These are phyloP conservation scores for Tupaia chinensis DNA, from an alignment of 2,113 vertebrate species.

Conservation along the genomic window DNA sequence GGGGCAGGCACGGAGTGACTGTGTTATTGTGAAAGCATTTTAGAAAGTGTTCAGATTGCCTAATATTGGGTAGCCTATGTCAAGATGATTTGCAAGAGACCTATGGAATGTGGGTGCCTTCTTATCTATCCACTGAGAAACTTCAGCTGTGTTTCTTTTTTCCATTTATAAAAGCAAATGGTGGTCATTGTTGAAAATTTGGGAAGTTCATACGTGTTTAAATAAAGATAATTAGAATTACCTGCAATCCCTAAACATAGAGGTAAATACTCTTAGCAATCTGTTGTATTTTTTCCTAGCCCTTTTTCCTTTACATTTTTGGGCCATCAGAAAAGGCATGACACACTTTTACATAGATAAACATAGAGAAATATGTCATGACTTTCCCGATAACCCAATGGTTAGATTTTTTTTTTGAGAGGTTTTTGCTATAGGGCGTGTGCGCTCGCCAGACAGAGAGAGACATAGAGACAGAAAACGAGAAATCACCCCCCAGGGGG, in stretches of 20 bases:
- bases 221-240: slow-evolving; percentile 8
- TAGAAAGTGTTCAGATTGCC: slow-evolving; percentile 14
- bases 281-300: slow-evolving; percentile 15
- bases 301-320: background rate
- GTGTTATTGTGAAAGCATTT: background rate
- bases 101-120: background rate
- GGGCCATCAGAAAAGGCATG: too few species aligned
- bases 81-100: background rate
- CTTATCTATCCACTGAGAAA: background rate
- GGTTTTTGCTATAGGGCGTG: too few species aligned
- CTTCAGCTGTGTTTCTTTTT: background rate
- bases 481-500: too few species aligned
- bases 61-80: background rate
- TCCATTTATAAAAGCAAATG: background rate
- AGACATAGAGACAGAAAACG: too few species aligned
- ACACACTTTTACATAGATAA: too few species aligned
- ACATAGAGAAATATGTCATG: too few species aligned
- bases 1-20: background rate
- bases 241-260: background rate
- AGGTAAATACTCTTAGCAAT: background rate
- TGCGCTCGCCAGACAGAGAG: too few species aligned
- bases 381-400: too few species aligned
- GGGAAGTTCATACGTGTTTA: background rate
- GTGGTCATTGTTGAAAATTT: slow-evolving; percentile 16
- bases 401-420: background rate